Evolutionary conservation across 2,113 vertebrate species (phyloP), one percentile per base, ranked within the genome.

Genomic region (Eublepharis macularius): DNA sequence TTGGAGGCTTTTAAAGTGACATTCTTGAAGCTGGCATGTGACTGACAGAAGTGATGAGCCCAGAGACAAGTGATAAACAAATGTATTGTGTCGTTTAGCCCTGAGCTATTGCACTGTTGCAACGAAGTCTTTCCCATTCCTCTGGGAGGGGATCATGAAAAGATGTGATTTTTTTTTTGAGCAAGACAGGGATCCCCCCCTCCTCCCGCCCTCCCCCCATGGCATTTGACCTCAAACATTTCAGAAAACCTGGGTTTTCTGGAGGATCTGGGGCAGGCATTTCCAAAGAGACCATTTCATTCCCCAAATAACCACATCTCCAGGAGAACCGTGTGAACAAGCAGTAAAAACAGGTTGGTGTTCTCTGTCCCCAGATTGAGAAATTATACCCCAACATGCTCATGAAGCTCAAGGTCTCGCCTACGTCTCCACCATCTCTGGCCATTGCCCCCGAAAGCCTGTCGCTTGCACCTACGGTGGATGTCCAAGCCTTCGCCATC

Each of bases 401-500:
- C 1, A 84, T 97, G 94, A 95, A 95, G 83, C 78, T 97, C 74
- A 90, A 51, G 54, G 89, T 96, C 24, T 79, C 81, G 0, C 7
- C 95, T 10, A 36, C 88, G 26, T 93, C 93, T 0, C 91, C 96
- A 24, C 97, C 97, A 0, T 29, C 90, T 65, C 78, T 97, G 86
- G 89, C 24, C 43, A 88, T 97, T 1, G 83, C 85, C 17, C 91
- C 96, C 0, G 93, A 3, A 21, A 93, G 92, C 47, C 19, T 97
- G 69, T 94, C 85, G 0, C 83, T 96, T 66, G 11, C 2, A 14
- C 95, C 95, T 0, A 21, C 81, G 0, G 88, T 96, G 63, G 96
- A 97, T 19, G 70, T 93, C 1, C 93, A 95, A n/a, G 96, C 92
- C 54, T 97, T 94, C 0, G 96, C 90, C 45, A 91, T 97, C 65